Base-by-base conservation (phyloP, 2,113 vertebrate genomes). In the Vanacampus margaritifer region DNA sequence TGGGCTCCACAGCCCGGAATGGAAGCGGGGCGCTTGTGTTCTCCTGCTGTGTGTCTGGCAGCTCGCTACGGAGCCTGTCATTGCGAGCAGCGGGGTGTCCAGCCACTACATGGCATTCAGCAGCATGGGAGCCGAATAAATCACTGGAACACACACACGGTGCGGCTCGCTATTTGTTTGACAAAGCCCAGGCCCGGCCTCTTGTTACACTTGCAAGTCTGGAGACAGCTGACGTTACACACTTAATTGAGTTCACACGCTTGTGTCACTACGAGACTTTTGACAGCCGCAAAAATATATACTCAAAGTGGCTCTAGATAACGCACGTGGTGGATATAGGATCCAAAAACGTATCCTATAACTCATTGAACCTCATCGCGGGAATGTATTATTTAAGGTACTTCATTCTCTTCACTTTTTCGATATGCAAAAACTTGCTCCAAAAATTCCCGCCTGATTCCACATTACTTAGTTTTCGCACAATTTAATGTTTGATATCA, bases 111-210 rank as follows among this genome's bases (percentile, higher is more conserved):
- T 83, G 85, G 86, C 79, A 51, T 84, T 79, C 87, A 84, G 89
- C 83, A 54, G 88, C 60, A 62, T 43, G 89, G 87, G 74, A 84
- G 92, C 85, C 90, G 91, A 90, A 94, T 94, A 94, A 94, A 94
- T 95, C 92, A 94, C 81, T 81, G 86, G 83, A 92, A 93, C 88
- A 89, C 87, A 76, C 60, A 88, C 56, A 71, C 56, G 88, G 78
- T 72, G 81, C 75, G 68, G 73, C 78, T 82, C 63, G 74, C 71
- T 64, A 70, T 63, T 54, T 9, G 37, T 57, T 75, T 63, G 65
- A 69, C 79, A 78, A 79, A 86, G 75, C 73, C 73, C 46, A 81
- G 80, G 64, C 73, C 48, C 77, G 80, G 70, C 87, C 78, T 82
- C 75, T 69, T 79, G 71, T 82, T 79, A 74, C 65, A 71, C 69